Percentiles rank a stretch among this genome's conserved stretches.
Evolutionary conservation across 37 sponge, comb jelly and placozoan genomes (phyloP).

Genomic region (Diacarnus erythraeanus): DNA sequence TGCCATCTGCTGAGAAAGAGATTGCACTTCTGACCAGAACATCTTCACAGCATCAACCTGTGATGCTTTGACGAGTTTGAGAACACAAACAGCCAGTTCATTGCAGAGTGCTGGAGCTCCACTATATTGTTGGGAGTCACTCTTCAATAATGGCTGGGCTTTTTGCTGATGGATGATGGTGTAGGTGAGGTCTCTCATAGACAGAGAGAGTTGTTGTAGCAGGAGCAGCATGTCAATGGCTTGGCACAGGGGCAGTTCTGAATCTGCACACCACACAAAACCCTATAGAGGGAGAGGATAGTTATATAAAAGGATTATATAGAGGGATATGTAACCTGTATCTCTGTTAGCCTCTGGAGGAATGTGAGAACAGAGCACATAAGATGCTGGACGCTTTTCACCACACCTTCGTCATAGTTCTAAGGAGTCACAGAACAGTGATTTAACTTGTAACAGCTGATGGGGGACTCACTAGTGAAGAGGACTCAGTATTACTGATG

Average conservation of each 20-base stretch:
- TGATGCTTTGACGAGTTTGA: slow-evolving; percentile 24
- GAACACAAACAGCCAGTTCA: slow-evolving; percentile 35
- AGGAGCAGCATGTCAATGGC: slow-evolving; percentile 13
- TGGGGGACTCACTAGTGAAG: background rate
- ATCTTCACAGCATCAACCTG: background rate
- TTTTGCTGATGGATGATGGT: no score
- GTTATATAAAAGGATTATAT: background rate
- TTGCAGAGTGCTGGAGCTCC: slow-evolving; percentile 27
- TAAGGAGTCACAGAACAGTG: background rate
- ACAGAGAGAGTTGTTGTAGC: background rate
- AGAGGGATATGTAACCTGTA: slow-evolving; percentile 4
- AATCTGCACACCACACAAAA: slow-evolving; percentile 19
- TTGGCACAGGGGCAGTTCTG: slow-evolving; percentile 25
- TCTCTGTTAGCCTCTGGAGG: slow-evolving; percentile 27
- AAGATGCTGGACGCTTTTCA: background rate
- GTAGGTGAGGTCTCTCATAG: background rate
- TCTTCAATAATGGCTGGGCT: background rate
- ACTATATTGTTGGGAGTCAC: background rate
- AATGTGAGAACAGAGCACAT: slow-evolving; percentile 4
- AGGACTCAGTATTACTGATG: background rate
- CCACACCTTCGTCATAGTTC: background rate
- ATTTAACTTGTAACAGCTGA: background rate
- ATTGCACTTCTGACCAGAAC: slow-evolving; percentile 30
- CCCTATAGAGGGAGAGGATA: background rate
- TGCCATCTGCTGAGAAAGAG: slow-evolving; percentile 33